phyloP scores from a whole-genome alignment of 1,140 invertebrate genomes.

The Helicorthomorpha holstii region DNA sequence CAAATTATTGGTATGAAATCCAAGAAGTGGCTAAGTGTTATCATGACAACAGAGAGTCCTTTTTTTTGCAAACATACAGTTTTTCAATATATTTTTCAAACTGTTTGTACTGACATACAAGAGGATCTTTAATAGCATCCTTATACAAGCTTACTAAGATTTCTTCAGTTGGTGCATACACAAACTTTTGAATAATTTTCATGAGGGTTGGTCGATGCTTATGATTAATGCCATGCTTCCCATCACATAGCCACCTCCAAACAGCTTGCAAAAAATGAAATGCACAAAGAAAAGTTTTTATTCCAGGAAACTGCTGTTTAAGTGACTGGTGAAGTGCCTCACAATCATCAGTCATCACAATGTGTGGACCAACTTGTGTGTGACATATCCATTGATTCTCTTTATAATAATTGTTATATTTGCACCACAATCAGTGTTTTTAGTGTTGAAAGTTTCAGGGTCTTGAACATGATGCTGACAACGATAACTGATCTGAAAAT shows the following conservation, averaged over 20 bases:
- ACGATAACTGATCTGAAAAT: too few relatives aligned
- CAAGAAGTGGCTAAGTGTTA: too few relatives aligned
- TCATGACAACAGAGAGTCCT: too few relatives aligned
- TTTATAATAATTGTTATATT: too few relatives aligned
- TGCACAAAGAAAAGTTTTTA: neutral
- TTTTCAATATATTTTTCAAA: neutral
- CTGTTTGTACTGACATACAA: neutral
- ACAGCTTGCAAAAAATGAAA: neutral
- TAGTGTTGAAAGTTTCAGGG: too few relatives aligned
- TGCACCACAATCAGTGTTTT: too few relatives aligned
- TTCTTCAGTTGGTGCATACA: neutral
- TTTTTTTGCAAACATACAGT: neutral
- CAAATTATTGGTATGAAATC: too few relatives aligned
- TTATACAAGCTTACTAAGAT: neutral
- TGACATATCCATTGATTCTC: too few relatives aligned
- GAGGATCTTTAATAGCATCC: neutral
- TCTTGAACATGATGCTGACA: too few relatives aligned
- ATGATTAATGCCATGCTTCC: neutral
- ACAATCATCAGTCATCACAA: neutral
- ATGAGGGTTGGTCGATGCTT: neutral
- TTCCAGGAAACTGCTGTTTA: neutral
- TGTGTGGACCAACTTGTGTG: neutral
- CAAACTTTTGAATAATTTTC: neutral
- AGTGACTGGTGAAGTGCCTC: neutral
- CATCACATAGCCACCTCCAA: neutral